Evolutionary conservation across 2,113 vertebrate species (phyloP), one percentile per base, ranked within the genome.

Genomic region (Peromyscus californicus): DNA sequence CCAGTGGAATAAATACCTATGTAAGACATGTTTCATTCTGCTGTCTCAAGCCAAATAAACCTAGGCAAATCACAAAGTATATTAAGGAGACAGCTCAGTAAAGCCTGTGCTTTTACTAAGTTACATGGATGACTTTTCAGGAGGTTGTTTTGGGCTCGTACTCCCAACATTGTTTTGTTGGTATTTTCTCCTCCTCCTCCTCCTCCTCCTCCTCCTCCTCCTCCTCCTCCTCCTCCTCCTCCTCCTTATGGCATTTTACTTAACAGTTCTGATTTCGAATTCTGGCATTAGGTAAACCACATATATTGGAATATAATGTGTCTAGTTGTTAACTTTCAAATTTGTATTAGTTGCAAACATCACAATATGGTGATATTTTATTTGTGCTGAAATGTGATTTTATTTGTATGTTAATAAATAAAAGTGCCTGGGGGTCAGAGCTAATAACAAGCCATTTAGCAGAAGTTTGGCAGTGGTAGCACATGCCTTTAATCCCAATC

Each of bases 1-100:
- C 42, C 67, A 72, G 11, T n/a, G 21, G 24, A 79, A 75, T 80
- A 17, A 48, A n/a, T 65, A 29, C 36, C 51, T 39, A 12, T 33
- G n/a, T 29, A 82, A 17, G 42, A 79, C 11, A 65, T 85, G 65
- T 92, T 65, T 61, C 39, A 80, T 67, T 3, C 63, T 74, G 72
- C 33, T 54, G 26, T 45, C 82, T 59, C 67, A 39, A 59, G 16
- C 72, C 54, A 19, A 93, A 97, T 86, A 26, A 93, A 97, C 42
- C 21, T 76, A 54, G 4, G 63, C n/a, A 16, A 17, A 67, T 61
- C 69, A 39, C 74, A 33, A 93, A 54, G 54, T 21, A 76, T n/a
- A 84, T 61, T 8, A 70, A 33, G 22, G 5, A 4, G 84, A 48
- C 33, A 45, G 67, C 26, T 15, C 5, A 26, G 19, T 61, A 29